Evolutionary conservation across 2,888 invertebrate species (phyloP).

Genomic region (Sarcophaga variegata): DNA sequence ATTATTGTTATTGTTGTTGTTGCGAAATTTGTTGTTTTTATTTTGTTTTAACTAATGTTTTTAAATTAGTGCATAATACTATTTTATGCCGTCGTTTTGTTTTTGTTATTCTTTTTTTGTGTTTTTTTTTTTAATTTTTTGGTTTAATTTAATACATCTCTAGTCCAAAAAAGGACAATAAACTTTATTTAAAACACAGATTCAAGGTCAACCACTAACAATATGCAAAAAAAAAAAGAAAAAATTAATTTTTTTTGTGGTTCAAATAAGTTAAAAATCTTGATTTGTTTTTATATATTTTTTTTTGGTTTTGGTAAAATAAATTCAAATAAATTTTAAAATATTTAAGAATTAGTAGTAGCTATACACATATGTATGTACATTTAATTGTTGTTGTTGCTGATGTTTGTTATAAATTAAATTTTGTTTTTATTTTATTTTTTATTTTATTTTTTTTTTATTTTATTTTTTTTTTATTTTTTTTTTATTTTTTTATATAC

Average conservation of each 20-base stretch:
- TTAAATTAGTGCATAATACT: conserved; percentile 62
- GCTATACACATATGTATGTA: too few species aligned
- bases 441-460: conserved; percentile 3
- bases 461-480: conserved; percentile 6
- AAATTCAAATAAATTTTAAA: conserved; percentile 25
- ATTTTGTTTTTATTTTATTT: background rate
- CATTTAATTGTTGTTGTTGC: too few species aligned
- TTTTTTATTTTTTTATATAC: background rate
- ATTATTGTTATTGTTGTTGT: conserved; percentile 32
- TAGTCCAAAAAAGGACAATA: conserved; percentile 78
- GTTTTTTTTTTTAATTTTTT: background rate
- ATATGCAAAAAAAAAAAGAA: conserved; percentile 68
- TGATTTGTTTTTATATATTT: conserved; percentile 8
- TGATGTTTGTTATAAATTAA: background rate
- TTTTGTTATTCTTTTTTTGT: background rate
- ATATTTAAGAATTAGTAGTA: conserved; percentile 20
- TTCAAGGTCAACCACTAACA: conserved; percentile 77
- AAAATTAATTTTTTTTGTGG: conserved; percentile 9
- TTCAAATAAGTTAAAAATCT: conserved; percentile 48
- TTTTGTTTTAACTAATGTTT: conserved; percentile 43
- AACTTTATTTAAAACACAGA: conserved; percentile 73
- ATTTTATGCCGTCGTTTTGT: conserved; percentile 45
- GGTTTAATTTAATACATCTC: conserved; percentile 34
- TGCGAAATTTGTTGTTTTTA: conserved; percentile 22
- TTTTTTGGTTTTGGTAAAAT: conserved; percentile 29